Evolutionary conservation across 2,797 vertebrate species (phyloP).

Genomic region (Neosilurus hyrtlii): DNA sequence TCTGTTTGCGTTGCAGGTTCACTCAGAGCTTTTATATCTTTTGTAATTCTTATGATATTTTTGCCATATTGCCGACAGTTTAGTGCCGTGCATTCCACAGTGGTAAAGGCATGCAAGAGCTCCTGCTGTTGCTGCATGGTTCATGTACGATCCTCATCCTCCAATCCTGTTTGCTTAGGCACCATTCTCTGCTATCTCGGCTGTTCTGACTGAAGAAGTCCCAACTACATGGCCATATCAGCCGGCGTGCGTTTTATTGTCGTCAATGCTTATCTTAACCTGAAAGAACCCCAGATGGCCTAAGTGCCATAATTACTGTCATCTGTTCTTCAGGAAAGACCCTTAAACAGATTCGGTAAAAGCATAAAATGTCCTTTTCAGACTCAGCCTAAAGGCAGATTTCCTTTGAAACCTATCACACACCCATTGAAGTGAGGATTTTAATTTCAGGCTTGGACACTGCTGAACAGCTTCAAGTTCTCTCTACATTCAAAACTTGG

Average conservation of each 20-base stretch:
- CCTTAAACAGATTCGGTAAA: slow-evolving; percentile 35
- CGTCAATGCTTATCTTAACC: slow-evolving; percentile 72
- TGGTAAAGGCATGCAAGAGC: slow-evolving; percentile 52
- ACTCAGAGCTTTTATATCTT: background rate
- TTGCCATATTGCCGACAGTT: background rate
- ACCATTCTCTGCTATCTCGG: slow-evolving; percentile 63
- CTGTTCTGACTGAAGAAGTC: slow-evolving; percentile 69
- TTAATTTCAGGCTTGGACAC: background rate
- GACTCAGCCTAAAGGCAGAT: background rate
- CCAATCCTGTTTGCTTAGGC: slow-evolving; percentile 64
- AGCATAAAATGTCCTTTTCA: slow-evolving; percentile 34
- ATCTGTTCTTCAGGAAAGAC: slow-evolving; percentile 61
- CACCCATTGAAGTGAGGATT: background rate
- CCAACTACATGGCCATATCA: slow-evolving; percentile 72
- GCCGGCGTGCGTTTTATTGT: slow-evolving; percentile 66
- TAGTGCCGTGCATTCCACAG: slow-evolving; percentile 55
- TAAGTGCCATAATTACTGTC: slow-evolving; percentile 74
- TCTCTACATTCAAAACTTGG: background rate
- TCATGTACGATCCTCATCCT: slow-evolving; percentile 61
- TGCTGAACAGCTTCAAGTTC: background rate
- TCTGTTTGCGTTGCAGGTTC: background rate
- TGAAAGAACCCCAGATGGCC: slow-evolving; percentile 67
- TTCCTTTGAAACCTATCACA: background rate
- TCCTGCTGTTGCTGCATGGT: slow-evolving; percentile 59
- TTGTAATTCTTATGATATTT: background rate